These are phyloP conservation scores for Dicycla oo DNA, from an alignment of 2,888 invertebrate species.

Conservation along the genomic window DNA sequence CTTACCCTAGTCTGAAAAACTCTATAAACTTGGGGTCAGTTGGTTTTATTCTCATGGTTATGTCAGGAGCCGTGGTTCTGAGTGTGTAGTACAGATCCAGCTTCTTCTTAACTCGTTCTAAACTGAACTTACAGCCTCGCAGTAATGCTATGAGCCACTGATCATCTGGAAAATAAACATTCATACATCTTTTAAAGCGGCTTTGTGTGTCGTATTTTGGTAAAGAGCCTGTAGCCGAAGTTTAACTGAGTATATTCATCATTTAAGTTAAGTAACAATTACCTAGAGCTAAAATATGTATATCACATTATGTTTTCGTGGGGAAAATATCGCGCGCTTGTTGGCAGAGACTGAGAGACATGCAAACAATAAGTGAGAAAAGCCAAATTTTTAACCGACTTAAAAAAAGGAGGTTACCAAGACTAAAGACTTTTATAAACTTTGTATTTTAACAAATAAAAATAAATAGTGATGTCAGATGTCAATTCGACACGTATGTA, in stretches of 20 bases:
- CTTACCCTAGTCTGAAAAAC: conserved; percentile 88
- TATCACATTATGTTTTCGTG: background rate
- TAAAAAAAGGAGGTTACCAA: too few relatives aligned
- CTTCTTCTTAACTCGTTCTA: conserved; percentile 90
- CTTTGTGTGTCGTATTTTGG: background rate
- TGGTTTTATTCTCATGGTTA: conserved; percentile 88
- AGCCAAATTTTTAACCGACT: too few relatives aligned
- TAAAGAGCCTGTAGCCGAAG: background rate
- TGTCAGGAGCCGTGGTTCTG: conserved; percentile 91
- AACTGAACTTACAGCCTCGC: conserved; percentile 90
- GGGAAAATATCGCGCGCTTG: background rate
- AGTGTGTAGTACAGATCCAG: conserved; percentile 91
- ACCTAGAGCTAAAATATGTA: too few relatives aligned
- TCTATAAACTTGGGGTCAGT: conserved; percentile 83
- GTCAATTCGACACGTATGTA: too few relatives aligned
- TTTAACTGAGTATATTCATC: background rate
- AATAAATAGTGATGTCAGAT: too few relatives aligned
- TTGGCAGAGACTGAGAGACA: too few relatives aligned
- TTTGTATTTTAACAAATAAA: too few relatives aligned
- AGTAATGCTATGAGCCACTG: conserved; percentile 89
- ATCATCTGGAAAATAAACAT: conserved; percentile 83
- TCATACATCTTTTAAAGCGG: too few relatives aligned
- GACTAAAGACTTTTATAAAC: too few relatives aligned
- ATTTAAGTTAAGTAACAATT: background rate
- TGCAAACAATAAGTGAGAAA: background rate